phyloP scores from a whole-genome alignment of 2,888 invertebrate species.

The Orthosia gothica region DNA sequence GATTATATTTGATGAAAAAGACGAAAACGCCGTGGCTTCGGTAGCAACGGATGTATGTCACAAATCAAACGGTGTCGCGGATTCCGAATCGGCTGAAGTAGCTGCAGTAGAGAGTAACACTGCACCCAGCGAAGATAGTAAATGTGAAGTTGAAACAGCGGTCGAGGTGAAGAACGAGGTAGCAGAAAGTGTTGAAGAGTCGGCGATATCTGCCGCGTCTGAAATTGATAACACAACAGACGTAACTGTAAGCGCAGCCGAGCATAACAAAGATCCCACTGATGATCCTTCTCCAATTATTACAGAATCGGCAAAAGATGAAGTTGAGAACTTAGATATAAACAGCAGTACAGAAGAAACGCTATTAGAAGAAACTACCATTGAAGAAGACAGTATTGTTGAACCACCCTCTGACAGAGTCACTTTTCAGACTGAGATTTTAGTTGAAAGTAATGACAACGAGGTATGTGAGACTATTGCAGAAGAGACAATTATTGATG shows the following conservation, averaged over 20 bases:
- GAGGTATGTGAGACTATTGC: slow-evolving; percentile 71
- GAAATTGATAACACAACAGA: slow-evolving; percentile 42
- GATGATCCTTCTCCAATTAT: slow-evolving; percentile 16
- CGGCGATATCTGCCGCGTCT: slow-evolving; percentile 25
- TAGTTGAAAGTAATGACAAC: slow-evolving; percentile 83
- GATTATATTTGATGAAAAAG: slow-evolving; percentile 69
- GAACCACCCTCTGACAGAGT: slow-evolving; percentile 74
- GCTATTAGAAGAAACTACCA: slow-evolving; percentile 55
- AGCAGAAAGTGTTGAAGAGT: slow-evolving; percentile 40
- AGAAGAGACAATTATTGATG: slow-evolving; percentile 66
- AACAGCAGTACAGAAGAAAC: slow-evolving; percentile 29
- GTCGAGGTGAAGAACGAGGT: slow-evolving; percentile 34
- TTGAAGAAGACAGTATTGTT: slow-evolving; percentile 68
- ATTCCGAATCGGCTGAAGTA: slow-evolving; percentile 66
- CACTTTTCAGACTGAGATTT: slow-evolving; percentile 86
- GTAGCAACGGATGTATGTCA: slow-evolving; percentile 79
- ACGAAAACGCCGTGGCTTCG: slow-evolving; percentile 65
- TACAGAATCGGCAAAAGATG: slow-evolving; percentile 55
- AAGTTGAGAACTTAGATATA: slow-evolving; percentile 22
- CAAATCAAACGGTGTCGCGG: slow-evolving; percentile 85
- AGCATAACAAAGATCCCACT: slow-evolving; percentile 20
- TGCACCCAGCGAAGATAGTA: slow-evolving; percentile 48
- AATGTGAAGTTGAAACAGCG: slow-evolving; percentile 44
- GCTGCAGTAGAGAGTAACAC: slow-evolving; percentile 54
- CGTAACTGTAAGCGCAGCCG: slow-evolving; percentile 18